Evolutionary conservation across 2,888 invertebrate genomes (phyloP), one percentile per base, ranked within the genome.

Genomic region (Chymomyza caudatula): DNA sequence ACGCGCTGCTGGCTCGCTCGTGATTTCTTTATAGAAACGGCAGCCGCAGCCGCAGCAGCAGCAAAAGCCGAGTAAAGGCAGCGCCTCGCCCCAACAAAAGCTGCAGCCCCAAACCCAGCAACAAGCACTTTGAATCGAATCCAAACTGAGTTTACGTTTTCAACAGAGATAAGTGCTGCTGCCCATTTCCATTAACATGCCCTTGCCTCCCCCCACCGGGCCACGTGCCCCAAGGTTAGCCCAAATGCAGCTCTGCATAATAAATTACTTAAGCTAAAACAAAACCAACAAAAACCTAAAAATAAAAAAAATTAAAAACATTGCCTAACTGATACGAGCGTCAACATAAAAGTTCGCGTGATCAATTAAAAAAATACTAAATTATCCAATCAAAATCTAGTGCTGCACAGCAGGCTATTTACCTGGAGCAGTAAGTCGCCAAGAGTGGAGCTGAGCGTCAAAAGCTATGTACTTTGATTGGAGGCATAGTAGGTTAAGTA

Each of bases 11-110:
- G 43, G 44, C 44, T 63, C 62, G 70, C 57, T 85, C 78, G 80
- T 77, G 79, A 81, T 78, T 81, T 76, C 65, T 66, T 62, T 49
- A 54, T 29, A n/a, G n/a, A n/a, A n/a, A n/a, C n/a, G n/a, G n/a
- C n/a, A n/a, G n/a, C n/a, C n/a, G n/a, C n/a, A n/a, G n/a, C n/a
- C n/a, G n/a, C n/a, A n/a, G 3, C 19, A 11, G 43, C 57, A 22
- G 22, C 4, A 47, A 23, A 17, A 15, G 37, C 47, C 49, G 55
- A 37, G 55, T 11, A 11, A 0, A 4, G 29, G 29, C 29, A 29
- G 29, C 29, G 29, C 29, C 29, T 29, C 11, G 29, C 29, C 2
- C 29, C 29, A 1, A 29, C 6, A 25, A 25, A 25, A 25, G n/a
- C n/a, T n/a, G n/a, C n/a, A n/a, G n/a, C n/a, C n/a, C n/a, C n/a